phyloP scores from a whole-genome alignment of 1,140 invertebrate genomes.

The Orussus abietinus region DNA sequence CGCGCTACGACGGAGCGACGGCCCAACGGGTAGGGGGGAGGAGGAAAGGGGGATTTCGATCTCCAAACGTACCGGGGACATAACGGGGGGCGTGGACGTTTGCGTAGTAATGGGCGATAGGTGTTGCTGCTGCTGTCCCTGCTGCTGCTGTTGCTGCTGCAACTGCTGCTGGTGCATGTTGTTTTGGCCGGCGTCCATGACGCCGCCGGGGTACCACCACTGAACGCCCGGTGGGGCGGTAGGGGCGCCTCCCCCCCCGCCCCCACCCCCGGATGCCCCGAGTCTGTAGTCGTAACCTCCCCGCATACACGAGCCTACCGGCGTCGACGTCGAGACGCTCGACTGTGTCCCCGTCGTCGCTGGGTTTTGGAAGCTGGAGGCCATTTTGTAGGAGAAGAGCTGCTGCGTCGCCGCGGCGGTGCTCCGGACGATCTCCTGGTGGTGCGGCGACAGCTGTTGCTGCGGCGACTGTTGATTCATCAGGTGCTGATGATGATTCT shows the following conservation, averaged over 20 bases:
- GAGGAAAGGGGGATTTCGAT: no score
- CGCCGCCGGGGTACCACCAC: conserved; percentile 62
- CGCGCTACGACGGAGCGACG: no score
- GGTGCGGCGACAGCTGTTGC: conserved; percentile 44
- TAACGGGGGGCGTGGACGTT: conserved; percentile 47
- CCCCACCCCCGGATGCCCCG: conserved; percentile 39
- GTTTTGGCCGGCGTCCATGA: conserved; percentile 54
- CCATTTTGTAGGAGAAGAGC: conserved; percentile 80
- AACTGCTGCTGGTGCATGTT: conserved; percentile 56
- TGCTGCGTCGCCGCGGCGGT: conserved; percentile 65
- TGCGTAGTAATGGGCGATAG: conserved; percentile 47
- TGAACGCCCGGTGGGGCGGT: conserved; percentile 58
- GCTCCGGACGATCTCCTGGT: conserved; percentile 52
- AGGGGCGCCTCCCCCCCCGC: conserved; percentile 45
- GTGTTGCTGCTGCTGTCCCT: conserved; percentile 47
- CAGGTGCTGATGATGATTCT: no score
- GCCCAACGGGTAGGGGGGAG: no score
- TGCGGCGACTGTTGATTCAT: conserved; percentile 29
- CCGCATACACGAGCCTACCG: conserved; percentile 49
- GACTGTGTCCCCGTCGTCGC: conserved; percentile 54
- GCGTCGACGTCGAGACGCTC: conserved; percentile 49
- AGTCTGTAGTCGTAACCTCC: conserved; percentile 62
- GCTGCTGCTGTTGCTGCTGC: conserved; percentile 53
- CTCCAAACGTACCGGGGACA: conserved; percentile 48
- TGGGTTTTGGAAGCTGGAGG: conserved; percentile 71